phyloP scores from a whole-genome alignment of 2,888 invertebrate species.

The Pandemis heparana region DNA sequence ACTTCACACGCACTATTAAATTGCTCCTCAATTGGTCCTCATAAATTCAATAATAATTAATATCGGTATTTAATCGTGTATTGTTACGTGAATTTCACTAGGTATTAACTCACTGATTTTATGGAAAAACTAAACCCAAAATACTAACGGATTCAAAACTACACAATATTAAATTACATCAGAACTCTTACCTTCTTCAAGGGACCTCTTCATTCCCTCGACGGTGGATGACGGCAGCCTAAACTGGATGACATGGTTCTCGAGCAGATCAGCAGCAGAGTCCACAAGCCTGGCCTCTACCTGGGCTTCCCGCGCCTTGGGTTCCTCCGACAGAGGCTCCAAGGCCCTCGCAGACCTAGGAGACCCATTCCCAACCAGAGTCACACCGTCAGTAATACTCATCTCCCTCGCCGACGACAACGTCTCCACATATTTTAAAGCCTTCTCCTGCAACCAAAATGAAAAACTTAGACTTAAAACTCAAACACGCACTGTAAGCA shows the following conservation, averaged over 20 bases:
- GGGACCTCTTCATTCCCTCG: conserved; percentile 91
- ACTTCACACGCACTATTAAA: no score
- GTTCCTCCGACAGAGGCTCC: conserved; percentile 89
- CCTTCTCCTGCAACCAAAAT: conserved; percentile 88
- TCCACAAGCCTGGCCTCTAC: conserved; percentile 91
- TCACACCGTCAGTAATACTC: conserved; percentile 86
- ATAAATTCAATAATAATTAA: no score
- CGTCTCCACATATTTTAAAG: conserved; percentile 89
- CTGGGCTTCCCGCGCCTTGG: conserved; percentile 89
- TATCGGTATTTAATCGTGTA: no score
- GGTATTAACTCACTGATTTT: no score
- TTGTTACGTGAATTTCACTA: no score
- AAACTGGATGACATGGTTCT: conserved; percentile 93
- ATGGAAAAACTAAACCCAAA: no score
- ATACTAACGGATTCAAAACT: not conserved
- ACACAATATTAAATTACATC: not conserved
- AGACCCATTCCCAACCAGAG: conserved; percentile 77
- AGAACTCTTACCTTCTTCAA: conserved; percentile 90
- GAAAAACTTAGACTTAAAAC: conserved; percentile 49
- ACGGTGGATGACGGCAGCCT: conserved; percentile 91
- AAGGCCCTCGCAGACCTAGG: conserved; percentile 87
- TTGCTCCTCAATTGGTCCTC: no score
- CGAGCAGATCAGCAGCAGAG: conserved; percentile 91
- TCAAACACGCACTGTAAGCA: conserved; percentile 52
- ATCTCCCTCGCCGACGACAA: conserved; percentile 84